phyloP scores from a whole-genome alignment of 1,140 invertebrate genomes.

The Cardiocondyla obscurior region DNA sequence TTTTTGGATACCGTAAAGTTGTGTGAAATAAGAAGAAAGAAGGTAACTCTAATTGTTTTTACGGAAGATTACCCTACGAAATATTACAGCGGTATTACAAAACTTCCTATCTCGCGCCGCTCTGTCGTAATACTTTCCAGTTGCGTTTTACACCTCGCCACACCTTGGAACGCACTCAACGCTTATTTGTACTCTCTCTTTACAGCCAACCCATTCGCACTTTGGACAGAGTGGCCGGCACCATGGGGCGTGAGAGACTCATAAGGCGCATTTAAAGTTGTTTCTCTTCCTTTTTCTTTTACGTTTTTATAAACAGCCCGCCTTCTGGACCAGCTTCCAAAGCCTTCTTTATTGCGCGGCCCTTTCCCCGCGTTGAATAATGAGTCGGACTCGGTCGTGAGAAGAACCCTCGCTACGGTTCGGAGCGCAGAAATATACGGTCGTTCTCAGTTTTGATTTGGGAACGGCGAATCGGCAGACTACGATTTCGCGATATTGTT shows the following conservation, averaged over 20 bases:
- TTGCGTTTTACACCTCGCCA: slow-evolving; percentile 45
- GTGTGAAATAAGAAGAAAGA: no score
- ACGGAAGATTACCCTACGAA: not conserved
- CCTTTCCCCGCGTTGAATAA: slow-evolving; percentile 64
- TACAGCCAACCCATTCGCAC: slow-evolving; percentile 65
- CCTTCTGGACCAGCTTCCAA: slow-evolving; percentile 57
- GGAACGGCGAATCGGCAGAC: slow-evolving; percentile 44
- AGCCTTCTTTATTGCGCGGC: slow-evolving; percentile 61
- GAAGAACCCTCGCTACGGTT: slow-evolving; percentile 58
- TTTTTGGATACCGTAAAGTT: no score
- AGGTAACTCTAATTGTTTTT: not conserved
- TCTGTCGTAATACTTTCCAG: slow-evolving; percentile 14
- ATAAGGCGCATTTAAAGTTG: slow-evolving; percentile 40
- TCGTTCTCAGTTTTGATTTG: slow-evolving; percentile 47
- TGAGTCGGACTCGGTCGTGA: slow-evolving; percentile 46
- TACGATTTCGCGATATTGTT: slow-evolving; percentile 58
- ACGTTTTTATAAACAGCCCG: slow-evolving; percentile 56
- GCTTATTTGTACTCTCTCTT: slow-evolving; percentile 73
- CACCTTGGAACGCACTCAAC: slow-evolving; percentile 56
- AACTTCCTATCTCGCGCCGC: not conserved
- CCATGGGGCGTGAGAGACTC: slow-evolving; percentile 48
- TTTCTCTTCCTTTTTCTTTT: slow-evolving; percentile 42
- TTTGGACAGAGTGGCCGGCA: slow-evolving; percentile 34
- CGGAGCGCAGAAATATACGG: slow-evolving; percentile 32
- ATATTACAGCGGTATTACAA: slow-evolving; percentile 2